Evolutionary conservation across 2,113 vertebrate genomes (phyloP).

Genomic region (Neotoma lepida): DNA sequence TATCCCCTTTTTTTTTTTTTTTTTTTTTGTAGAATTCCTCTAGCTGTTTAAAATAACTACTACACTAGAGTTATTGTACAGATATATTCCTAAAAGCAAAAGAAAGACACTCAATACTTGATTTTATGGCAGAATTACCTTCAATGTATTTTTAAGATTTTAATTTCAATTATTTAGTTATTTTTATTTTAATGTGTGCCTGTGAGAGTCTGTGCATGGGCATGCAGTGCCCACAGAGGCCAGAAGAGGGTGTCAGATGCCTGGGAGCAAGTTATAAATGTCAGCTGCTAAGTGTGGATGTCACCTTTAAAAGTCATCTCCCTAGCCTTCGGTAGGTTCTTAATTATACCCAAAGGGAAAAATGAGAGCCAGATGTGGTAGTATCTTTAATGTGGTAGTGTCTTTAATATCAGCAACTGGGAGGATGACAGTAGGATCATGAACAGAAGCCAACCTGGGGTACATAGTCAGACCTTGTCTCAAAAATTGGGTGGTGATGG

Average conservation of each 20-base stretch:
- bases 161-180: not conserved
- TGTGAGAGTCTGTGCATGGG: not conserved
- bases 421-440: not conserved
- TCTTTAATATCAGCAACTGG: not conserved
- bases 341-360: not conserved
- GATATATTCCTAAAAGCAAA: slow-evolving; percentile 51
- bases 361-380: not conserved
- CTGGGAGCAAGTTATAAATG: not conserved
- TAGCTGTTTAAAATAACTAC: slow-evolving; percentile 26
- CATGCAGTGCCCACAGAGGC: not conserved
- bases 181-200: not conserved
- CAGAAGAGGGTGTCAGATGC: not conserved
- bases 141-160: not conserved
- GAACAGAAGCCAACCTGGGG: not conserved
- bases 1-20: not conserved
- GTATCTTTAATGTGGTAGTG: no score
- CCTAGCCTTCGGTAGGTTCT: not conserved
- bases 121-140: slow-evolving; percentile 40
- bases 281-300: not conserved
- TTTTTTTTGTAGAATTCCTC: not conserved
- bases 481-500: not conserved
- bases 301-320: not conserved
- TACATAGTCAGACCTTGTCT: not conserved
- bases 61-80: not conserved
- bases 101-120: not conserved